phyloP scores from a whole-genome alignment of 2,888 invertebrate species.

The Furcula furcula region DNA sequence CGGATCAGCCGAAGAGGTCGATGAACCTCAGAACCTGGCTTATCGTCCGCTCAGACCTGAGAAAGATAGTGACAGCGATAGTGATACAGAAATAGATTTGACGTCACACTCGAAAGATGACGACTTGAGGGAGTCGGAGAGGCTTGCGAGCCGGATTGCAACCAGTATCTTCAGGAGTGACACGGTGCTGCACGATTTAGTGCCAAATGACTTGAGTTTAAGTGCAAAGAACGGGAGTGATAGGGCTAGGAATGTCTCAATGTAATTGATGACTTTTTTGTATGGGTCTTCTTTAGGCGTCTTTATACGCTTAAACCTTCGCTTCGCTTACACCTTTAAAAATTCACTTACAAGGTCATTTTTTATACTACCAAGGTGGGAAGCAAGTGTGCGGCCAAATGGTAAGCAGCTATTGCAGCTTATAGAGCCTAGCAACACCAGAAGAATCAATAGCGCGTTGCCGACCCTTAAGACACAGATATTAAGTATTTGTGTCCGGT shows the following conservation, averaged over 20 bases:
- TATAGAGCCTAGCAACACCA: too few species aligned
- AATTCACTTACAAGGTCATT: too few species aligned
- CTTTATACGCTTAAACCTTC: too few species aligned
- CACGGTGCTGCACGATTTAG: slow-evolving; percentile 68
- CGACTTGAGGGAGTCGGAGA: slow-evolving; percentile 67
- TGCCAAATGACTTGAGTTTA: slow-evolving; percentile 75
- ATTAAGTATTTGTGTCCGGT: too few species aligned
- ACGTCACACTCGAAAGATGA: slow-evolving; percentile 78
- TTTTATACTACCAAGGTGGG: too few species aligned
- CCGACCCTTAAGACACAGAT: too few species aligned
- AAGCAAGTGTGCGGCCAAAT: too few species aligned
- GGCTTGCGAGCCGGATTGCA: slow-evolving; percentile 67
- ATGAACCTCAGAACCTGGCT: slow-evolving; percentile 68
- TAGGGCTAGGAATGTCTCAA: slow-evolving; percentile 53
- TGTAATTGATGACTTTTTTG: slow-evolving; percentile 33
- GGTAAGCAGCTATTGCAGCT: too few species aligned
- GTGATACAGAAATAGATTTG: slow-evolving; percentile 75
- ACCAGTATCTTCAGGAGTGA: slow-evolving; percentile 72
- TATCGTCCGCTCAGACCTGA: slow-evolving; percentile 52
- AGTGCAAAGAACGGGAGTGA: slow-evolving; percentile 53
- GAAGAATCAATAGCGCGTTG: too few species aligned
- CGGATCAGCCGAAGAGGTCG: slow-evolving; percentile 36
- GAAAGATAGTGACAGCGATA: slow-evolving; percentile 67
- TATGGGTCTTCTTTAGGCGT: too few species aligned
- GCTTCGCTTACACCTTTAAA: too few species aligned